A percentile compares a stretch with the other conserved stretches of the same genome.
Evolutionary conservation across 2,797 vertebrate species (phyloP).

Genomic region (Sparidentex hasta): DNA sequence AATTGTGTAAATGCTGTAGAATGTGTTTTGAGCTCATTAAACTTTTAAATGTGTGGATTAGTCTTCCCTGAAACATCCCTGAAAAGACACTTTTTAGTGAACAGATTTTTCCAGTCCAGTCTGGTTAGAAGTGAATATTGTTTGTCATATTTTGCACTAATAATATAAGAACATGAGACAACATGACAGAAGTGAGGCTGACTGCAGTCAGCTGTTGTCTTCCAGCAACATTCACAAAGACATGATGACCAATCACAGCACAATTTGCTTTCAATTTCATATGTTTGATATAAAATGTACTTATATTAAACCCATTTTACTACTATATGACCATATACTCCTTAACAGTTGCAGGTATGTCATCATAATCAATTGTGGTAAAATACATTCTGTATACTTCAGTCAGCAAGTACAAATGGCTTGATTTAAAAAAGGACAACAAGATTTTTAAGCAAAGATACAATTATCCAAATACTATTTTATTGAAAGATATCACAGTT

Average conservation of each 20-base stretch:
- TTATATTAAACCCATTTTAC: not conserved
- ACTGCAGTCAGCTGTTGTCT: not conserved
- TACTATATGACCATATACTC: not conserved
- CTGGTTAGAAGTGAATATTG: not conserved
- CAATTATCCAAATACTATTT: not conserved
- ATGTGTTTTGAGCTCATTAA: conserved; percentile 21
- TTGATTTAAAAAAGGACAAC: not conserved
- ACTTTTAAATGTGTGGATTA: conserved; percentile 9
- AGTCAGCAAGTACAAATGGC: not conserved
- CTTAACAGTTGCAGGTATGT: no score
- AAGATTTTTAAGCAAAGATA: not conserved
- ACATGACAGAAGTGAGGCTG: not conserved
- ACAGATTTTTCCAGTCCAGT: not conserved
- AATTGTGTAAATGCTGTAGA: conserved; percentile 22
- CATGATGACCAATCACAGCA: not conserved
- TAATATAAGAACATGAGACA: conserved; percentile 2
- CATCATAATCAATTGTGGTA: not conserved
- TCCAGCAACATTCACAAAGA: not conserved
- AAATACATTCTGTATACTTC: not conserved
- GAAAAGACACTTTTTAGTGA: not conserved
- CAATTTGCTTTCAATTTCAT: no score
- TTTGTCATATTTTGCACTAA: conserved; percentile 1
- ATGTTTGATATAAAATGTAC: not conserved
- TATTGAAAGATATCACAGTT: not conserved
- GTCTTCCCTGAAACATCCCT: not conserved